These are phyloP conservation scores for Muscicapa comitata DNA, from an alignment of 2,797 vertebrate genomes.

Conservation along the genomic window DNA sequence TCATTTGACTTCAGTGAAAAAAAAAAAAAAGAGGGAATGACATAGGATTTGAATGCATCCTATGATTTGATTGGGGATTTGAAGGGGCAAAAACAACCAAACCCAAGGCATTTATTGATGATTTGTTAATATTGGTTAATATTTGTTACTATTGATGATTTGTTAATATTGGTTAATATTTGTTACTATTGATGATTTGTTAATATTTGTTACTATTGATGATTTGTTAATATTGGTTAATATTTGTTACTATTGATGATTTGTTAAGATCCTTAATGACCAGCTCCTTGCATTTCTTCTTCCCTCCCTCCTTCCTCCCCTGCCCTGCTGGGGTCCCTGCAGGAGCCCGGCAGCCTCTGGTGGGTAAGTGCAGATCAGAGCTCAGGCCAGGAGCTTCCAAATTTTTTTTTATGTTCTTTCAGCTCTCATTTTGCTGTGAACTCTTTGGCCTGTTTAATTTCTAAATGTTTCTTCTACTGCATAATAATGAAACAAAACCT, in stretches of 20 bases:
- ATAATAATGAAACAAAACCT: neutral
- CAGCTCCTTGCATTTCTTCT: neutral
- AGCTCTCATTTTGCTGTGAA: neutral
- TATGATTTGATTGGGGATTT: neutral
- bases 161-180: neutral
- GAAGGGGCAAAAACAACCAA: neutral
- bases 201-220: neutral
- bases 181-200: neutral
- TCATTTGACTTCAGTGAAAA: neutral
- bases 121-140: neutral
- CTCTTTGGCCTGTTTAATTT: neutral
- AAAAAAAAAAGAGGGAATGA: neutral
- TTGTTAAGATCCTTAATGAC: neutral
- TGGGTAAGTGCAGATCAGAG: slow-evolving; percentile 69
- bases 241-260: neutral
- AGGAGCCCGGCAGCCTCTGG: slow-evolving; percentile 77
- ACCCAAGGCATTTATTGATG: neutral
- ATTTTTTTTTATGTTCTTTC: neutral
- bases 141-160: neutral
- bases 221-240: neutral
- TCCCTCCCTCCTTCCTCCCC: neutral
- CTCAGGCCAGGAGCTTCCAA: neutral
- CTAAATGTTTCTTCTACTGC: neutral
- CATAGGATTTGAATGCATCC: neutral
- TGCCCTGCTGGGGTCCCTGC: neutral